Percentiles rank a stretch among this genome's conserved stretches.
Conservation (phyloP, 2,888 invertebrate species). For the Agapostemon virescens region DNA sequence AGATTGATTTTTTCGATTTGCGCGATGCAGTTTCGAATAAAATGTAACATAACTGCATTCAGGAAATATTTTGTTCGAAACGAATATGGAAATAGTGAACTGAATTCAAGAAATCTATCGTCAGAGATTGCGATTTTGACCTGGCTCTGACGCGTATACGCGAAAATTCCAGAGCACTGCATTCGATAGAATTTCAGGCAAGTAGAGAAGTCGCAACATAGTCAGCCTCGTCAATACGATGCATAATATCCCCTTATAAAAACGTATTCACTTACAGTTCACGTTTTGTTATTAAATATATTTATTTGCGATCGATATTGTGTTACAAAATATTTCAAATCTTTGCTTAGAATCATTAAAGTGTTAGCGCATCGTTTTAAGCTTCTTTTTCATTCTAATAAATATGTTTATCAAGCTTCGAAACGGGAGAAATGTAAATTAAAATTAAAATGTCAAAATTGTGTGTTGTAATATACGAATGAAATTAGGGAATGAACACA, state of each 20-base stretch:
- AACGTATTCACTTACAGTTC: neutral
- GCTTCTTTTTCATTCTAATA: neutral
- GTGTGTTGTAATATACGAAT: neutral
- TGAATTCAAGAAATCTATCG: slow-evolving; percentile 10
- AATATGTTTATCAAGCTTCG: neutral
- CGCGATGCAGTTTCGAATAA: neutral
- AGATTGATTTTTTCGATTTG: neutral
- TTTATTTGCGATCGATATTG: neutral
- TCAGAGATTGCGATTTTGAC: slow-evolving; percentile 18
- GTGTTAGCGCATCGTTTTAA: neutral
- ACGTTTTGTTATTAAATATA: neutral
- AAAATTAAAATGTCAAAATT: neutral
- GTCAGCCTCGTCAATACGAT: slow-evolving; percentile 11
- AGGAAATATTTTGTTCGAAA: neutral
- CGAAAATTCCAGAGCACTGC: slow-evolving; percentile 6
- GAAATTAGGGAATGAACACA: neutral
- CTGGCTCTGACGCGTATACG: neutral
- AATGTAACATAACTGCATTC: neutral
- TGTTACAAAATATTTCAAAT: neutral
- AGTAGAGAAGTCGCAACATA: slow-evolving; percentile 29
- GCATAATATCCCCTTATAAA: too few species aligned
- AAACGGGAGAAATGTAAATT: neutral
- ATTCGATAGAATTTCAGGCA: slow-evolving; percentile 22
- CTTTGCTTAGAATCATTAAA: neutral
- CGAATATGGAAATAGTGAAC: slow-evolving; percentile 1